phyloP scores from a whole-genome alignment of 2,797 vertebrate species.

The Limosa lapponica region DNA sequence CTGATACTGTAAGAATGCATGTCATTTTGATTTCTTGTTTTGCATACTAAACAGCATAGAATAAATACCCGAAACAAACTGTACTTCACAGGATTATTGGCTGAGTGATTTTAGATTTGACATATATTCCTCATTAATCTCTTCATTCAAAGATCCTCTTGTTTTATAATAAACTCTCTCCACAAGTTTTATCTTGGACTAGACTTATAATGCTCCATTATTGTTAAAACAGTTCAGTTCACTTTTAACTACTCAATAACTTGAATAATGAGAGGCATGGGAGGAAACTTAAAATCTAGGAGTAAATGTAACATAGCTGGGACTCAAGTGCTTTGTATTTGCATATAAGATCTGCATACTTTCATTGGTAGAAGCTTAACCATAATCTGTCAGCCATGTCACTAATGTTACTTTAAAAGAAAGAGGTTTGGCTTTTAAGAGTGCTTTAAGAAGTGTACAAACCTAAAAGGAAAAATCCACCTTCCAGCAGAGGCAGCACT shows the following conservation, averaged over 20 bases:
- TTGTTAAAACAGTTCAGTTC: slow-evolving; percentile 24
- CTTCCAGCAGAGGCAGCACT: neutral
- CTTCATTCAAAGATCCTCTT: slow-evolving; percentile 12
- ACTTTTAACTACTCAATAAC: neutral
- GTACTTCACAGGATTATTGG: neutral
- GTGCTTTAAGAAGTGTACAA: neutral
- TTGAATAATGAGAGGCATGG: neutral
- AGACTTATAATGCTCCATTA: neutral
- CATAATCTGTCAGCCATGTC: neutral
- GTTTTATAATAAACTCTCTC: slow-evolving; percentile 25
- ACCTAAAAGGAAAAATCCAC: neutral
- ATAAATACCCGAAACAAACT: neutral
- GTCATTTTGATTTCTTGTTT: neutral
- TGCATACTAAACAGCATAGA: neutral
- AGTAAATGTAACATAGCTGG: slow-evolving; percentile 34
- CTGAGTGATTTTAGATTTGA: neutral
- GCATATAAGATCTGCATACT: neutral
- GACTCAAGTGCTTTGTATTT: neutral
- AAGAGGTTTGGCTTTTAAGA: neutral
- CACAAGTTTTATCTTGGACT: slow-evolving; percentile 21
- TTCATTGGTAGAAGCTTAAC: slow-evolving; percentile 32
- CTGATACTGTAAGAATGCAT: neutral
- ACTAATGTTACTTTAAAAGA: neutral
- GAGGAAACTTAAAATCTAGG: slow-evolving; percentile 53
- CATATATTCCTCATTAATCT: neutral